Percentiles rank a stretch among this genome's conserved stretches.
Evolutionary conservation across 1,140 invertebrate species (phyloP).

Genomic region (Apis dorsata): DNA sequence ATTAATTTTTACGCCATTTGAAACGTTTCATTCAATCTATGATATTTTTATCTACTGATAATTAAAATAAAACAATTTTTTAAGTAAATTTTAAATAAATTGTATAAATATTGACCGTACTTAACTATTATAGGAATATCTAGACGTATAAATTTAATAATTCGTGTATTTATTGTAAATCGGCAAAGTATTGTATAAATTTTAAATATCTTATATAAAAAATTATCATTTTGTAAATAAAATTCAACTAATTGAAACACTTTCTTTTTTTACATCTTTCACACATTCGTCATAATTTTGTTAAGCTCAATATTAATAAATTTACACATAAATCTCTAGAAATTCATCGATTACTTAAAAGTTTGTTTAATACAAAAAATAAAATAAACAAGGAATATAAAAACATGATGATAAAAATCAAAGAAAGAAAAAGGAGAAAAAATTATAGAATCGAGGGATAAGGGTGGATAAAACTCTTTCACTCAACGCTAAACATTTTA

Average conservation of each 20-base stretch:
- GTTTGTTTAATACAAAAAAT: neutral
- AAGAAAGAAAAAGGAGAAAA: conserved; percentile 15
- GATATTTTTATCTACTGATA: neutral
- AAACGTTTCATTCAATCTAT: neutral
- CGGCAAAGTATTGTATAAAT: conserved; percentile 11
- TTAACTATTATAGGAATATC: conserved; percentile 12
- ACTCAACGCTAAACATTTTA: conserved; percentile 73
- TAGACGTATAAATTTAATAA: neutral
- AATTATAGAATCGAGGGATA: neutral
- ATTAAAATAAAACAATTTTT: neutral
- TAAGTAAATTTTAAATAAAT: neutral
- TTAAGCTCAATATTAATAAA: neutral
- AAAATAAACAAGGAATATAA: neutral
- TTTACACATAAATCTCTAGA: neutral
- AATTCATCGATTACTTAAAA: neutral
- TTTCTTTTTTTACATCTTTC: fast-evolving
- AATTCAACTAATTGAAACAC: neutral
- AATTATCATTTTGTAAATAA: conserved; percentile 24
- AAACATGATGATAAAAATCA: neutral
- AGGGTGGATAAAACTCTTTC: conserved; percentile 64
- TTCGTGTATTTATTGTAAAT: conserved; percentile 11
- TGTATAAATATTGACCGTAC: conserved; percentile 8
- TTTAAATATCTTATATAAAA: neutral
- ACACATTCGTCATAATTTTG: fast-evolving
- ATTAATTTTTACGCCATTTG: neutral